Evolutionary conservation across 2,888 invertebrate genomes (phyloP), one percentile per base, ranked within the genome.

Genomic region (Metalampra italica): DNA sequence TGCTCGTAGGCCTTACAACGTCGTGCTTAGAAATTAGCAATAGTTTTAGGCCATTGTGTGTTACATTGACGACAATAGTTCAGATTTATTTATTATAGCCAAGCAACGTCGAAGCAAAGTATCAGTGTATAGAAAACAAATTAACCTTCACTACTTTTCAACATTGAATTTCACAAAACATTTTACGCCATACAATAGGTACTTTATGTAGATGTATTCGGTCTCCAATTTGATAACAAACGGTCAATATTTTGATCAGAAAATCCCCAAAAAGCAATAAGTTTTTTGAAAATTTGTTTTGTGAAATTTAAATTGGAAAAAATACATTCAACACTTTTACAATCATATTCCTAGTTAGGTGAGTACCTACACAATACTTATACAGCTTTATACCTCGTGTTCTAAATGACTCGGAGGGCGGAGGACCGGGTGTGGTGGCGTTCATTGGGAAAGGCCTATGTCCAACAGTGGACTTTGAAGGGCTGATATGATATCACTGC

Each of bases 21-120:
- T 60, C 56, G 55, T 61, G 59, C 60, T 13, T 43, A 39, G 34
- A 50, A 46, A 44, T 41, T 44, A 30, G 12, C 48, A 45, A 45
- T 47, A 47, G n/a, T n/a, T 47, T 57, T 60, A 60, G 60, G 60
- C 62, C 60, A 47, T 49, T 49, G 39, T 50, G 56, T 56, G 45
- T 54, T 57, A 64, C 60, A 63, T 57, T 56, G 55, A 62, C 45
- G 44, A 46, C 55, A 48, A n/a, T 50, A 55, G 39, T 48, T 55
- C 58, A 63, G 55, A 62, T 14, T 53, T 53, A 43, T 48, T 46
- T 45, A 47, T 68, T 65, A 69, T 63, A 74, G 70, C 65, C 57
- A 73, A 77, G 78, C 76, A 56, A 60, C 66, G 54, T 57, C 40
- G 52, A 75, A 66, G 64, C 65, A 60, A 72, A 71, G 66, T 56